Base-by-base conservation (phyloP, 1,140 invertebrate genomes). In the Latrodectus geometricus region DNA sequence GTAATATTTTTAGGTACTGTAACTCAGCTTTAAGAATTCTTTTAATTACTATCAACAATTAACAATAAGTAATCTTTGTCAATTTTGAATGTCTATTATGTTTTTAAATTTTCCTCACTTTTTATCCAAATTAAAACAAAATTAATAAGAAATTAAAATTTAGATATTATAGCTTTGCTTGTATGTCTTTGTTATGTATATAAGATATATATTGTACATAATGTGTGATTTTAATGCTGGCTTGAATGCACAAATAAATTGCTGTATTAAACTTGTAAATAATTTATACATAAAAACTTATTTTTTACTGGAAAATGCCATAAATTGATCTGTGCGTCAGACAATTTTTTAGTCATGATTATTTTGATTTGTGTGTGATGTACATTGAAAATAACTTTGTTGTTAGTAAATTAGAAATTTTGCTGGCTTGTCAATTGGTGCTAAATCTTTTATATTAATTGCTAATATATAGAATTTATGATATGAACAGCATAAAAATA, bases 131-230 rank as follows among this genome's bases (percentile, higher is more conserved):
- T 35, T 35, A 35, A 35, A 35, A 35, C 5, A 3, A 35, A 35
- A 35, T 35, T 35, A 35, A 35, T 35, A 35, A 35, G 35, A 35
- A 35, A 35, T 35, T 35, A 35, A 35, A 35, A 17, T 61, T 61
- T 61, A 65, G 61, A 77, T 65, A 77, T 77, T 77, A 54, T 61
- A 65, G 75, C 75, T 77, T 61, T 77, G 52, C 75, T 77, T 77
- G 75, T 77, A 8, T 14, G 54, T 61, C 35, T 3, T 61, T 61
- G 75, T 77, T 77, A 54, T 77, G 56, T 77, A 77, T 15, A 61
- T 78, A 78, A 66, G 20, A 78, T 78, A 56, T 78, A 77, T 65
- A 77, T 77, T 77, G 76, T 78, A 66, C 11, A 48, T 66, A 61
- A 78, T 66, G 48, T 73, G 21, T 73, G 11, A 21, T 23, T 61